These are phyloP conservation scores for Elysia chlorotica DNA, from an alignment of 1,140 invertebrate species.

Conservation along the genomic window DNA sequence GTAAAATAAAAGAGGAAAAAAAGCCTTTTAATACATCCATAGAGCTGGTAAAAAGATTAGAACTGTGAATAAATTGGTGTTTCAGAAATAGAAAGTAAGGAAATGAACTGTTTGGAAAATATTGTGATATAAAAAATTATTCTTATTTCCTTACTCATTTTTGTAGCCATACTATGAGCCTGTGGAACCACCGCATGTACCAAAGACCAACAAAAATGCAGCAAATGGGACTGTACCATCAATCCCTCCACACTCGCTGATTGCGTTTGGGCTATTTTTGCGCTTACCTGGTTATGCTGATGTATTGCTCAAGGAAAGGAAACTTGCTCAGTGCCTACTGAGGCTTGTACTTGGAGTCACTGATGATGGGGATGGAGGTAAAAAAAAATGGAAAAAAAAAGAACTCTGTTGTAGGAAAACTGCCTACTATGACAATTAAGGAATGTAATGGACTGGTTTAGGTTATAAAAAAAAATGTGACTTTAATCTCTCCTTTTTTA, in stretches of 20 bases:
- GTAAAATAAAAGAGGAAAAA: too few species aligned
- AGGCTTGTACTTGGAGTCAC: constrained; percentile 85
- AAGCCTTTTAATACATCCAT: too few species aligned
- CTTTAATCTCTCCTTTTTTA: too few species aligned
- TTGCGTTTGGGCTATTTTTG: constrained; percentile 86
- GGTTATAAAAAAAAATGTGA: too few species aligned
- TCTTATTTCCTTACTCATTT: too few species aligned
- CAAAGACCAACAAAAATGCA: constrained; percentile 29
- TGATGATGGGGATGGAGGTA: constrained; percentile 87
- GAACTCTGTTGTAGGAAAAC: too few species aligned
- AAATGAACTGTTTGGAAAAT: neutral
- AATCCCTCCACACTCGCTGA: constrained; percentile 86
- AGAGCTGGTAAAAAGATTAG: too few species aligned
- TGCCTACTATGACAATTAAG: too few species aligned
- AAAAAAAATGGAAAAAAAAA: too few species aligned
- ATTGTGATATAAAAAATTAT: neutral
- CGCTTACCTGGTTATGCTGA: constrained; percentile 87
- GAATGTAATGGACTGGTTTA: too few species aligned
- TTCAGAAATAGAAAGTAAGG: neutral
- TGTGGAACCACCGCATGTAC: constrained; percentile 41
- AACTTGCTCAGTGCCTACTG: constrained; percentile 82
- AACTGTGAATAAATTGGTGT: neutral
- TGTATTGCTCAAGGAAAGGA: constrained; percentile 80
- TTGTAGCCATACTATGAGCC: constrained; percentile 52
- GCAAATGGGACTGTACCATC: constrained; percentile 52